Conservation (phyloP, 2,888 invertebrate genomes). For the Cryptocephalus primarius region DNA sequence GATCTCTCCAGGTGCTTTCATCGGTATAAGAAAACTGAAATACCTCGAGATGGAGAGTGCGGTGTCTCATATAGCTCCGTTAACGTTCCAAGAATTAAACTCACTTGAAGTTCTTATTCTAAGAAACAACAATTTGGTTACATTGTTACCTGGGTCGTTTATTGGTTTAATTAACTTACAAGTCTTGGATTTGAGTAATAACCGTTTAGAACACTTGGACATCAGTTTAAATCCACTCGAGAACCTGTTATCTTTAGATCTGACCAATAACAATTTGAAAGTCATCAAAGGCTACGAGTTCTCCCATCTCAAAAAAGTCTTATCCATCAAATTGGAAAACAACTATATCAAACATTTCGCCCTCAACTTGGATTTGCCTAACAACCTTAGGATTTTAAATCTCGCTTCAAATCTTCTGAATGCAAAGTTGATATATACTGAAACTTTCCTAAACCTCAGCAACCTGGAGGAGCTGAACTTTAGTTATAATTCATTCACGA, state of each 20-base stretch:
- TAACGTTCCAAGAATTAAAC: constrained; percentile 19
- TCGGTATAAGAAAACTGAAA: constrained; percentile 26
- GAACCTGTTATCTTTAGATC: constrained; percentile 18
- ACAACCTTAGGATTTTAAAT: constrained; percentile 23
- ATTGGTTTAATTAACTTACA: constrained; percentile 24
- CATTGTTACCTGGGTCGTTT: constrained; percentile 19
- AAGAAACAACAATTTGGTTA: constrained; percentile 18
- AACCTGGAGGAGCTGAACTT: constrained; percentile 26
- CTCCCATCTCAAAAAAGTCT: constrained; percentile 11
- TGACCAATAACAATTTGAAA: constrained; percentile 21
- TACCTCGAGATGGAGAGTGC: constrained; percentile 21
- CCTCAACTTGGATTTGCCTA: constrained; percentile 21
- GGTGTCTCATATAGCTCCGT: constrained; percentile 10
- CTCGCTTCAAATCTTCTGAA: constrained; percentile 25
- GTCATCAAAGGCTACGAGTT: constrained; percentile 16
- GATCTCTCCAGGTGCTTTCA: constrained; percentile 25
- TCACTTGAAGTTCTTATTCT: constrained; percentile 20
- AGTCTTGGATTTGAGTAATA: constrained; percentile 21
- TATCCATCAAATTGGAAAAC: constrained; percentile 20
- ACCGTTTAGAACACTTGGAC: constrained; percentile 3
- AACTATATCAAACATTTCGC: constrained; percentile 22
- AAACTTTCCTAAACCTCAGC: constrained; percentile 23
- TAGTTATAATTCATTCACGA: constrained; percentile 19
- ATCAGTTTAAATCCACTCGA: constrained; percentile 8
- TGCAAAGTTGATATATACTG: constrained; percentile 15